These are phyloP conservation scores for Pelusios castaneus DNA, from an alignment of 2,113 vertebrate species.

Conservation along the genomic window DNA sequence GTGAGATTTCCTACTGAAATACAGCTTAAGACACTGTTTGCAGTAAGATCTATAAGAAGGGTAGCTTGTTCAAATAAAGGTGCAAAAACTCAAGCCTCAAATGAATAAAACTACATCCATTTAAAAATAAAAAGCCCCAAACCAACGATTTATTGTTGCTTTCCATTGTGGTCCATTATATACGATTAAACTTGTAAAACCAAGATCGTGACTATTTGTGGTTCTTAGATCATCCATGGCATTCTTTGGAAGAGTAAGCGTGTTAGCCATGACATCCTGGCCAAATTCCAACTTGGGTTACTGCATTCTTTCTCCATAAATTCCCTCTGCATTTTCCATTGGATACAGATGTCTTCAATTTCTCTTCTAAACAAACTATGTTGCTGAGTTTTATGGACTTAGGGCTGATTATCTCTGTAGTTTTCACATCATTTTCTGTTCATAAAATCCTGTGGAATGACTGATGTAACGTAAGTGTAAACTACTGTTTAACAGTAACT, in stretches of 20 bases:
- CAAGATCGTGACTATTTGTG: background rate
- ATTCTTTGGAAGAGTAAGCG: rapidly evolving
- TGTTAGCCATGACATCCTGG: rapidly evolving
- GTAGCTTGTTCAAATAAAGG: rapidly evolving
- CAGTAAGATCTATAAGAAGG: rapidly evolving
- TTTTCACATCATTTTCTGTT: background rate
- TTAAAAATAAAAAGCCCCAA: background rate
- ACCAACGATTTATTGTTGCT: rapidly evolving
- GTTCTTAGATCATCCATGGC: rapidly evolving
- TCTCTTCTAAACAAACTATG: background rate
- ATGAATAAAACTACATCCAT: no score
- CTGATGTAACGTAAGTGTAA: background rate
- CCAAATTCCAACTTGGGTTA: rapidly evolving
- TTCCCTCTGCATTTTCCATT: background rate
- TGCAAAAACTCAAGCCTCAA: background rate
- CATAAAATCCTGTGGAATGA: background rate
- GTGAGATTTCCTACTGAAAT: rapidly evolving
- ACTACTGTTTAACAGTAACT: background rate
- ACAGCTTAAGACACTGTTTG: rapidly evolving
- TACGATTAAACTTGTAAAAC: rapidly evolving
- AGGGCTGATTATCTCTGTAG: background rate
- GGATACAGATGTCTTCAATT: background rate
- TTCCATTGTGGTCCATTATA: background rate
- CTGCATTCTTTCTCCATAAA: background rate
- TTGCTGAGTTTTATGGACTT: background rate